Conservation (phyloP, 2,113 vertebrate species). For the Serilophus lunatus region DNA sequence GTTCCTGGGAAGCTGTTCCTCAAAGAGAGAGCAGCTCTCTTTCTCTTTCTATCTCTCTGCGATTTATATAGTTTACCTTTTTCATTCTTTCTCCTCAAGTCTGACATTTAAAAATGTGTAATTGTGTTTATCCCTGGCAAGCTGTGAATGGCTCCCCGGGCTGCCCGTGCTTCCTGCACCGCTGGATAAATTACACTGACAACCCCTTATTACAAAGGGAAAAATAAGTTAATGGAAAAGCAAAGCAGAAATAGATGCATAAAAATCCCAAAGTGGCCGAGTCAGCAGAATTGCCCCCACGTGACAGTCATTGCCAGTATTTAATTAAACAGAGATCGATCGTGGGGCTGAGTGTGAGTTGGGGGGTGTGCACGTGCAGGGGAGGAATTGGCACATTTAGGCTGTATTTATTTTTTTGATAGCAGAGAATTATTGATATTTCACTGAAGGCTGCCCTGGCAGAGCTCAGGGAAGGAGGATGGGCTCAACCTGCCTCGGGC, state of each 20-base stretch:
- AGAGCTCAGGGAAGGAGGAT: neutral
- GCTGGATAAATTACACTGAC: conserved; percentile 65
- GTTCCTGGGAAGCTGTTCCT: neutral
- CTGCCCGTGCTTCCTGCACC: conserved; percentile 48
- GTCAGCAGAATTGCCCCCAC: conserved; percentile 60
- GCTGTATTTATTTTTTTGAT: neutral
- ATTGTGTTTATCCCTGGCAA: conserved; percentile 68
- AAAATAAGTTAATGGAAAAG: conserved; percentile 71
- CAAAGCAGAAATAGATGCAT: conserved; percentile 64
- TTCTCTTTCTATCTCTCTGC: neutral
- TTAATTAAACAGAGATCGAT: conserved; percentile 69
- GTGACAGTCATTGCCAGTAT: conserved; percentile 46
- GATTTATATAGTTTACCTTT: conserved; percentile 60
- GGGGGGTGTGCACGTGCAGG: neutral
- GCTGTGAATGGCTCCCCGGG: conserved; percentile 59
- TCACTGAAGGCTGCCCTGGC: neutral
- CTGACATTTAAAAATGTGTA: conserved; percentile 69
- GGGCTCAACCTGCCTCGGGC: neutral
- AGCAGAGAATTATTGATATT: neutral
- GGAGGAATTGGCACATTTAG: neutral
- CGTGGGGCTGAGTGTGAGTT: conserved; percentile 6
- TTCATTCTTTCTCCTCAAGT: conserved; percentile 45
- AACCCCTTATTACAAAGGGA: conserved; percentile 68
- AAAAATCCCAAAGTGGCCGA: conserved; percentile 56
- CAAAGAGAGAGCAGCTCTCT: neutral